Percentiles rank a stretch among this genome's conserved stretches.
These are phyloP conservation scores for Cylas formicarius DNA, from an alignment of 1,140 invertebrate species.

Conservation along the genomic window DNA sequence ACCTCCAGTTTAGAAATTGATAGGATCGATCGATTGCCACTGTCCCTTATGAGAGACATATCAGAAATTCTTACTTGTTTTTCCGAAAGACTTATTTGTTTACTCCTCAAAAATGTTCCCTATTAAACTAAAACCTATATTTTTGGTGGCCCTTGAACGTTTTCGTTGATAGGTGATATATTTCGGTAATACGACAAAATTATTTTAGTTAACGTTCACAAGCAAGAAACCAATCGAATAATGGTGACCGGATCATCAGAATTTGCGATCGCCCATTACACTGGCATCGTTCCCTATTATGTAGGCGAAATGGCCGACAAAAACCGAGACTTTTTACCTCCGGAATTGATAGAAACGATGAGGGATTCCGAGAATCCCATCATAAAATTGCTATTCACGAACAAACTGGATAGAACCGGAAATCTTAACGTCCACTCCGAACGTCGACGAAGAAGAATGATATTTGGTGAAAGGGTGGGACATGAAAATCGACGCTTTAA, in stretches of 20 bases:
- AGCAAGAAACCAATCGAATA: conserved; percentile 51
- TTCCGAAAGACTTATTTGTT: neutral
- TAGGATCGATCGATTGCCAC: too few species aligned
- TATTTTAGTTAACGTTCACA: conserved; percentile 34
- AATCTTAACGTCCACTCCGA: conserved; percentile 52
- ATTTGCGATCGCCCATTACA: conserved; percentile 77
- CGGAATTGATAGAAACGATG: conserved; percentile 77
- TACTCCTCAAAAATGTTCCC: conserved; percentile 1
- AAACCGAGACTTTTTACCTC: conserved; percentile 81
- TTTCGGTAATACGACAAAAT: conserved; percentile 6
- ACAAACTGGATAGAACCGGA: conserved; percentile 78
- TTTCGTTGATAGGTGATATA: conserved; percentile 6
- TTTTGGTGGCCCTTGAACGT: conserved; percentile 1
- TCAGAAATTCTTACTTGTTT: neutral
- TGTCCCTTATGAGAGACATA: conserved; percentile 1
- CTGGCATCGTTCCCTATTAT: conserved; percentile 76
- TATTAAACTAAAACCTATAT: too few species aligned
- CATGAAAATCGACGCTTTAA: neutral
- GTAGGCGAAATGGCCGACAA: conserved; percentile 73
- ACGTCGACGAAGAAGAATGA: conserved; percentile 9
- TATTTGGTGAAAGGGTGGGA: conserved; percentile 8
- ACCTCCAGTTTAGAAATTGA: too few species aligned
- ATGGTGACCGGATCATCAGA: conserved; percentile 57
- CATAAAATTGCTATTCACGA: conserved; percentile 73
- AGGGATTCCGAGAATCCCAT: conserved; percentile 64